These are phyloP conservation scores for Mycogona germanica DNA, from an alignment of 2,888 invertebrate genomes.

Conservation along the genomic window DNA sequence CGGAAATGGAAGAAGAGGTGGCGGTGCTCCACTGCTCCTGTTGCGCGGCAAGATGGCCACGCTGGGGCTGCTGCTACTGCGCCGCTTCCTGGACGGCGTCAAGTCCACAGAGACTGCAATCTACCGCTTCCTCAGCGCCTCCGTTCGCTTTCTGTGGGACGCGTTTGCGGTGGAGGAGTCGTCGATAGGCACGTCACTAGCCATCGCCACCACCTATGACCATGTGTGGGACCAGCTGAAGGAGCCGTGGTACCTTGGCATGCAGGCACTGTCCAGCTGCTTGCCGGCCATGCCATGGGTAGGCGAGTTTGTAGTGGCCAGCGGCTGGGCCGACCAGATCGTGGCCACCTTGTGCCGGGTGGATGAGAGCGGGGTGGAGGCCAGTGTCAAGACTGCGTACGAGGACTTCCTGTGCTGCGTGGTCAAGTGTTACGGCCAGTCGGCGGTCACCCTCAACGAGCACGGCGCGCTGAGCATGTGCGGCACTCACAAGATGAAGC, in stretches of 20 bases:
- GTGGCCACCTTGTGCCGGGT: conserved; percentile 68
- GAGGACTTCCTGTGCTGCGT: conserved; percentile 78
- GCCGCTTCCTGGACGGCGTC: conserved; percentile 67
- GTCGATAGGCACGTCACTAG: conserved; percentile 64
- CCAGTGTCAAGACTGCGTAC: conserved; percentile 76
- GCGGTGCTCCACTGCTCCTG: conserved; percentile 58
- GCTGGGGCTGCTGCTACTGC: conserved; percentile 64
- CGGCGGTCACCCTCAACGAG: conserved; percentile 18
- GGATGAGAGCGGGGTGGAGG: conserved; percentile 63
- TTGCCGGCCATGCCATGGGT: conserved; percentile 43
- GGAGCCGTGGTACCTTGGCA: conserved; percentile 85
- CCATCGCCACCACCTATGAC: conserved; percentile 73
- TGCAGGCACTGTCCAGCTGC: conserved; percentile 80
- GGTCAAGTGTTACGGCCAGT: conserved; percentile 30
- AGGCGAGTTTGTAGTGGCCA: conserved; percentile 60
- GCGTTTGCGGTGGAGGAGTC: conserved; percentile 82
- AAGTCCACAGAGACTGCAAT: conserved; percentile 42
- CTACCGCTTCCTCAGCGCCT: conserved; percentile 75
- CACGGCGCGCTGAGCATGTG: conserved; percentile 21
- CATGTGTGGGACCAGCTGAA: conserved; percentile 79
- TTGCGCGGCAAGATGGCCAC: conserved; percentile 74
- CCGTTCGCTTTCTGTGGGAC: conserved; percentile 84
- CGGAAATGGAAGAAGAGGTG: too few relatives aligned
- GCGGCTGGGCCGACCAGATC: conserved; percentile 88
- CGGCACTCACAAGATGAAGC: conserved; percentile 22